These are phyloP conservation scores for Streblospio benedicti DNA, from an alignment of 1,140 invertebrate genomes.

Conservation along the genomic window DNA sequence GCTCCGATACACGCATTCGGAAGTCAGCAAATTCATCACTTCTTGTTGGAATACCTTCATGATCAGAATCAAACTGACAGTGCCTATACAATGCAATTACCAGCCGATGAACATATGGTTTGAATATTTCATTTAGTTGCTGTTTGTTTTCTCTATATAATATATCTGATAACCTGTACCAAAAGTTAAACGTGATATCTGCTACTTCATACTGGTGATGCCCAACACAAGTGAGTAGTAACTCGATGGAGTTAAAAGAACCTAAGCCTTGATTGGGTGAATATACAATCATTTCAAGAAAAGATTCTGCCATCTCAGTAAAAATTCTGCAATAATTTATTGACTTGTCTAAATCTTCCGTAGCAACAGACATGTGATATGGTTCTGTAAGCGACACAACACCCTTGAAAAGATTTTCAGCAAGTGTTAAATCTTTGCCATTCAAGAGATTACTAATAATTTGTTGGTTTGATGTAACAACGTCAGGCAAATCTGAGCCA, in stretches of 20 bases:
- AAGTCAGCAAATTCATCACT: constrained; percentile 82
- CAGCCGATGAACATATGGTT: constrained; percentile 80
- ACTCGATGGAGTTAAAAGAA: constrained; percentile 75
- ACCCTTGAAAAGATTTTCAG: constrained; percentile 70
- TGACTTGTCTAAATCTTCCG: constrained; percentile 81
- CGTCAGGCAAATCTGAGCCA: no score
- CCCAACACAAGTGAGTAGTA: constrained; percentile 82
- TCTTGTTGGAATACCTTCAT: constrained; percentile 74
- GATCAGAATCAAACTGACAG: constrained; percentile 71
- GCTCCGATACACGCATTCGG: constrained; percentile 75
- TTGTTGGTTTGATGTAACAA: no score
- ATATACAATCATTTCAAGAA: constrained; percentile 71
- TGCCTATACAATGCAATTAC: constrained; percentile 74
- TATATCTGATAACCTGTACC: constrained; percentile 91
- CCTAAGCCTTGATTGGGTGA: constrained; percentile 51
- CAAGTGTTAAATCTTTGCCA: constrained; percentile 60
- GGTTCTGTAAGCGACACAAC: constrained; percentile 72
- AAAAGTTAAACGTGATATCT: constrained; percentile 93
- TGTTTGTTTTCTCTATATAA: constrained; percentile 80
- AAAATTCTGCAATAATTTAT: constrained; percentile 91
- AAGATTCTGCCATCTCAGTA: constrained; percentile 84
- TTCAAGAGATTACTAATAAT: no score
- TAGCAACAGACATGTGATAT: constrained; percentile 82
- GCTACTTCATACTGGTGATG: constrained; percentile 96
- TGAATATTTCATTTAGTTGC: constrained; percentile 67